phyloP scores from a whole-genome alignment of 1,140 invertebrate species.

The Halyomorpha halys region DNA sequence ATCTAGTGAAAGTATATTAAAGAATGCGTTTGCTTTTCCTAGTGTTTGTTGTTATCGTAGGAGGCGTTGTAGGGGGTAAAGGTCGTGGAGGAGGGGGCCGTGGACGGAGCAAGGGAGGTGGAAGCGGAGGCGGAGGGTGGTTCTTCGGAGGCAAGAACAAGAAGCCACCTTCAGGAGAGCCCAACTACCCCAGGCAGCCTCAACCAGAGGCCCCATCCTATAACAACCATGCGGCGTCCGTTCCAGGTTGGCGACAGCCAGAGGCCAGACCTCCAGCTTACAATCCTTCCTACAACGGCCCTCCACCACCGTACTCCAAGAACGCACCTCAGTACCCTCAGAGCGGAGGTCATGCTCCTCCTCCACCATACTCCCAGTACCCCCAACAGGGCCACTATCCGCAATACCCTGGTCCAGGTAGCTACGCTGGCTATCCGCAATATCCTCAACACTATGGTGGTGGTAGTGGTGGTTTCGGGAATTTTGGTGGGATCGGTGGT shows the following conservation, averaged over 20 bases:
- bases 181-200: no score
- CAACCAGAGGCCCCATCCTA: no score
- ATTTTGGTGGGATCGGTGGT: neutral
- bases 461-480: neutral
- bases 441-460: neutral
- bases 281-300: neutral
- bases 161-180: neutral
- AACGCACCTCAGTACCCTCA: neutral
- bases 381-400: neutral
- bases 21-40: no score
- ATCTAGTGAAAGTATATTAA: no score
- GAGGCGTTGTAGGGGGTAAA: neutral
- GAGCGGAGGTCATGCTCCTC: neutral
- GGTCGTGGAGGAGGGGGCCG: constrained; percentile 3
- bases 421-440: neutral
- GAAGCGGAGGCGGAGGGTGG: neutral
- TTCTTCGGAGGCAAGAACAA: neutral
- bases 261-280: neutral
- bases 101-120: neutral
- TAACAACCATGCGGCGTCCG: neutral
- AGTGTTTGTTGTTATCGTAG: neutral
- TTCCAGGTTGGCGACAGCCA: neutral
- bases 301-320: constrained; percentile 1
- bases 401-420: neutral
- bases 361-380: neutral